A percentile compares a stretch with the other conserved stretches of the same genome.
Evolutionary conservation across 2,888 invertebrate genomes (phyloP).

Genomic region (Plagiodera versicolora): DNA sequence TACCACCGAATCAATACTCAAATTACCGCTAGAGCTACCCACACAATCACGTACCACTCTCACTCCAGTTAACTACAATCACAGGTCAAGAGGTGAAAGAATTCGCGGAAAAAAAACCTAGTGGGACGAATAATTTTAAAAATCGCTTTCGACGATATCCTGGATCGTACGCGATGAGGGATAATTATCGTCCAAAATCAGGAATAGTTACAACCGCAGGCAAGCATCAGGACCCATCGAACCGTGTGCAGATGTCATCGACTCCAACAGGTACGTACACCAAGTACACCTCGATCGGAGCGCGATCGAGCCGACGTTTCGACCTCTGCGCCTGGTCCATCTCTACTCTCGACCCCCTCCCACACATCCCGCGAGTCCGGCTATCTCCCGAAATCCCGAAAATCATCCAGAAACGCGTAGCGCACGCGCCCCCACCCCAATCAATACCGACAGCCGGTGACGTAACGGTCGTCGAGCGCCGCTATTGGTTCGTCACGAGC

Average conservation of each 20-base stretch:
- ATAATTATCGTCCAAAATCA: not conserved
- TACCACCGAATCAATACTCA: not conserved
- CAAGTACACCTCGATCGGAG: not conserved
- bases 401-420: conserved; percentile 10
- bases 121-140: too few species aligned
- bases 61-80: not conserved
- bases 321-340: not conserved
- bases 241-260: not conserved
- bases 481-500: conserved; percentile 57
- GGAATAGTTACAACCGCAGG: not conserved
- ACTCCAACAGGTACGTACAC: not conserved
- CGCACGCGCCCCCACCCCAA: conserved; percentile 48
- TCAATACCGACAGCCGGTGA: conserved; percentile 59
- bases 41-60: not conserved
- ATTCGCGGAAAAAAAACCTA: too few species aligned
- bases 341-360: not conserved
- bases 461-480: conserved; percentile 56
- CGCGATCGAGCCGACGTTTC: not conserved
- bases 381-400: conserved; percentile 1
- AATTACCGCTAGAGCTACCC: not conserved
- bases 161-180: not conserved
- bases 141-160: too few species aligned
- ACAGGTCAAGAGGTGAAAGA: not conserved
- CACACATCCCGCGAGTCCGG: not conserved
- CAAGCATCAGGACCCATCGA: not conserved